Conservation (phyloP, 2,113 vertebrate species). For the Enhydra lutris region DNA sequence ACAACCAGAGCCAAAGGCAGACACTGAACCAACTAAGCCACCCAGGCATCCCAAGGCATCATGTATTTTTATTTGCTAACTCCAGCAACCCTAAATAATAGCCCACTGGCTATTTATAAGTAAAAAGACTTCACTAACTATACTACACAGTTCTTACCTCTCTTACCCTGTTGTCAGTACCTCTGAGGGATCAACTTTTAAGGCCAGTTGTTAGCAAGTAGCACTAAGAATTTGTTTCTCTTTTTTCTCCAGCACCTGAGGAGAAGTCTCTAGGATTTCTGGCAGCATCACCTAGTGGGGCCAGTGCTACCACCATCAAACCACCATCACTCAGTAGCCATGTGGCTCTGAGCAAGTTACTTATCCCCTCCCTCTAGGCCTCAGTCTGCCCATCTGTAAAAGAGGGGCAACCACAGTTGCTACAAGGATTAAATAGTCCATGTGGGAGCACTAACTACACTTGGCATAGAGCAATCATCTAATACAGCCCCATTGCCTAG, state of each 20-base stretch:
- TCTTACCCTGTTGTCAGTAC: not conserved
- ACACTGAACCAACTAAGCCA: no score
- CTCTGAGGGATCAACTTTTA: not conserved
- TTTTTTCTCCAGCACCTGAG: not conserved
- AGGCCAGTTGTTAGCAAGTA: not conserved
- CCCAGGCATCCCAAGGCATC: not conserved
- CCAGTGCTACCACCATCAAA: not conserved
- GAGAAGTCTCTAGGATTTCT: not conserved
- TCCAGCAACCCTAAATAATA: not conserved
- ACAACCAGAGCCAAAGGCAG: no score
- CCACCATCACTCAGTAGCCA: not conserved
- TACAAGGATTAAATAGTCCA: not conserved
- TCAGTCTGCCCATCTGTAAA: not conserved
- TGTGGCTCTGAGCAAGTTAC: not conserved
- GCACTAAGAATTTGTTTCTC: not conserved
- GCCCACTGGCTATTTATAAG: not conserved
- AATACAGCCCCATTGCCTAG: not conserved
- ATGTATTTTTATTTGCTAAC: conserved; percentile 22
- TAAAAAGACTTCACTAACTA: not conserved
- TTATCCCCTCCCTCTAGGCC: not conserved
- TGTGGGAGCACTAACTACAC: not conserved
- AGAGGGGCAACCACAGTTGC: not conserved
- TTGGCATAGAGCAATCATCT: not conserved
- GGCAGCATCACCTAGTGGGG: not conserved
- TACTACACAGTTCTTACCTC: not conserved